phyloP scores from a whole-genome alignment of 1,140 invertebrate species.

The Drosophila virilis region DNA sequence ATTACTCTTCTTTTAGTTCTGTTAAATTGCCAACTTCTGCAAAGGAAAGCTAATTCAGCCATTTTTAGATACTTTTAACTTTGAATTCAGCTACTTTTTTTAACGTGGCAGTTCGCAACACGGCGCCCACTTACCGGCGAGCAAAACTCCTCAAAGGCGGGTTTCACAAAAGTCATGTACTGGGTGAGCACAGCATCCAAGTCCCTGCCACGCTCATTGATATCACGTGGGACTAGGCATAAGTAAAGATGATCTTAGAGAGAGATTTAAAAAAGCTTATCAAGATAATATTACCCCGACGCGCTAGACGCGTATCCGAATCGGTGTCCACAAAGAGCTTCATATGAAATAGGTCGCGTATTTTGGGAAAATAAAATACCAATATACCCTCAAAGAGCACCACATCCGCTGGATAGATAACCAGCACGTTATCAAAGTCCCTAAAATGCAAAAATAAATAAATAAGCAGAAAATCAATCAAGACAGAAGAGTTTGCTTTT shows the following conservation, averaged over 20 bases:
- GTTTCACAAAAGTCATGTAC: conserved; percentile 99
- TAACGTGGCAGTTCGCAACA: too few species aligned
- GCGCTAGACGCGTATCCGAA: conserved; percentile 97
- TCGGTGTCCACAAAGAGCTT: conserved; percentile 99
- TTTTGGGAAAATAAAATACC: conserved; percentile 98
- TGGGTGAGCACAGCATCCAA: conserved; percentile 97
- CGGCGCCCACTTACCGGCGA: conserved; percentile 89
- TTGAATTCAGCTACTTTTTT: too few species aligned
- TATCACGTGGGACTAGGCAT: conserved; percentile 93
- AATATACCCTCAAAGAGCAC: conserved; percentile 99
- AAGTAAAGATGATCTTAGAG: conserved; percentile 28
- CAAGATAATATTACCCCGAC: conserved; percentile 89
- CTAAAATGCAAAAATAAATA: conserved; percentile 78
- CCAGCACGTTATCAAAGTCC: conserved; percentile 89
- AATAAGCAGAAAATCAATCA: not conserved
- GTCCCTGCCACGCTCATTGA: conserved; percentile 96
- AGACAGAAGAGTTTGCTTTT: not conserved
- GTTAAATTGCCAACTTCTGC: too few species aligned
- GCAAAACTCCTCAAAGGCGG: conserved; percentile 99
- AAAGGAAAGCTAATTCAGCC: too few species aligned
- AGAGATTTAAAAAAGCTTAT: not conserved
- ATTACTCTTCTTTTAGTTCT: too few species aligned
- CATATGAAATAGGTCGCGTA: conserved; percentile 98
- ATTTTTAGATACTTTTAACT: too few species aligned
- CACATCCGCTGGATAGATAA: conserved; percentile 98